Percentiles rank a stretch among this genome's conserved stretches.
Conservation (phyloP, 30 jellyfish, hydroid and myxozoan species). For the Turritopsis dohrnii region DNA sequence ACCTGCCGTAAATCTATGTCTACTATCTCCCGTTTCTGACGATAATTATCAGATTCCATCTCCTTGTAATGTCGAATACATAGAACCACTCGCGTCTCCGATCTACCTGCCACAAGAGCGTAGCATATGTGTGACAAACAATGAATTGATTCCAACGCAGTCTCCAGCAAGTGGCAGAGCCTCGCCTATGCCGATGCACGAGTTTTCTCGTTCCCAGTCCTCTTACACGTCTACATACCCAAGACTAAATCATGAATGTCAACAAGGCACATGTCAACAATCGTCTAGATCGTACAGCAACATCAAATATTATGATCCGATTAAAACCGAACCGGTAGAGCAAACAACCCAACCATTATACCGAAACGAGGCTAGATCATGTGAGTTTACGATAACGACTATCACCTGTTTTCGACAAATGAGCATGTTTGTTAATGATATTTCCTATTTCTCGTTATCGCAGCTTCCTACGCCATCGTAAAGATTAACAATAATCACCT, state of each 20-base stretch:
- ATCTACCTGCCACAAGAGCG: constrained; percentile 21
- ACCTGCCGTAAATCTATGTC: constrained; percentile 4
- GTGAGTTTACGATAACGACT: background rate
- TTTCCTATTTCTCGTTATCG: background rate
- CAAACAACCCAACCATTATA: background rate
- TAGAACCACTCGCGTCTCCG: constrained; percentile 21
- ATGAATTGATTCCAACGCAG: background rate
- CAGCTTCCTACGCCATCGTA: background rate
- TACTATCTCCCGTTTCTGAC: constrained; percentile 23
- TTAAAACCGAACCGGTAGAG: background rate
- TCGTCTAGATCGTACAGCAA: background rate
- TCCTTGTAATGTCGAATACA: constrained; percentile 23
- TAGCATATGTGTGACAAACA: background rate
- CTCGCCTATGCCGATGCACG: background rate
- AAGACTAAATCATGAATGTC: background rate
- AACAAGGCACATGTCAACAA: background rate
- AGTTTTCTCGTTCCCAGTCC: background rate
- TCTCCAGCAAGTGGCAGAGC: constrained; percentile 11
- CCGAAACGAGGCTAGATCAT: background rate
- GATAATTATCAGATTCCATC: constrained; percentile 26
- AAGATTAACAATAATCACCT: background rate
- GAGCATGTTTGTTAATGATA: too few relatives aligned
- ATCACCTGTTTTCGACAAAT: too few relatives aligned
- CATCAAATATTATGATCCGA: background rate
- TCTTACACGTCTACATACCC: background rate